Evolutionary conservation across 2,113 vertebrate genomes (phyloP), one percentile per base, ranked within the genome.

Genomic region (Austrofundulus limnaeus): DNA sequence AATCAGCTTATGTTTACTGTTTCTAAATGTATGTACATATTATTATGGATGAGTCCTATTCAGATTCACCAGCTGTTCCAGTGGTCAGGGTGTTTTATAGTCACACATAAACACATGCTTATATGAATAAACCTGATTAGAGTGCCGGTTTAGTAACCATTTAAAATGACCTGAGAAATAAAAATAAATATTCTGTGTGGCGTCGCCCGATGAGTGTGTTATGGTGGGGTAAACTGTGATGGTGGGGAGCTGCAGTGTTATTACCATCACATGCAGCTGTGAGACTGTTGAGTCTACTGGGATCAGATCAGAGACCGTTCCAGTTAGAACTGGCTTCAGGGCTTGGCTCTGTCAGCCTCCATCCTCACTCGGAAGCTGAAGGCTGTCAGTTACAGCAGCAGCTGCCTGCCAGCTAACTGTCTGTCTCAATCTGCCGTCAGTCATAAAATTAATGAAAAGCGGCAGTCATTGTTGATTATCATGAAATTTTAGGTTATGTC

Each of bases 251-350:
- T 60, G 45, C 45, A 42, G 11, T 54, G 48, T 57, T 55, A 17
- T 54, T 31, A 53, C 8, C 56, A 63, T 39, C 39, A 21, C 24
- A 42, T 57, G 28, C 8, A 2, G 55, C 39, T 38, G 47, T 55
- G 20, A 61, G 28, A 34, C 38, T 28, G 11, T 28, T 46, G 42
- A 47, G 53, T 68, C 48, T 49, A 24, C 41, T 55, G 65, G 64
- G 65, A 66, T 68, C 56, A 57, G 53, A 72, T 66, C 49, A 70
- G 72, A 58, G 64, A 11, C 78, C 15, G 75, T 78, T 83, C 75
- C 53, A 83, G 78, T 77, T 72, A 60, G 60, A 72, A 47, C 31
- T 16, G 38, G 70, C 75, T 75, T 7, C 39, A 31, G 66, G 78
- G 72, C 70, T 63, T 21, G 21, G 23, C 51, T 75, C 70, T 56